phyloP scores from a whole-genome alignment of 2,888 invertebrate genomes.

The Spatulosminthurus flaviceps region DNA sequence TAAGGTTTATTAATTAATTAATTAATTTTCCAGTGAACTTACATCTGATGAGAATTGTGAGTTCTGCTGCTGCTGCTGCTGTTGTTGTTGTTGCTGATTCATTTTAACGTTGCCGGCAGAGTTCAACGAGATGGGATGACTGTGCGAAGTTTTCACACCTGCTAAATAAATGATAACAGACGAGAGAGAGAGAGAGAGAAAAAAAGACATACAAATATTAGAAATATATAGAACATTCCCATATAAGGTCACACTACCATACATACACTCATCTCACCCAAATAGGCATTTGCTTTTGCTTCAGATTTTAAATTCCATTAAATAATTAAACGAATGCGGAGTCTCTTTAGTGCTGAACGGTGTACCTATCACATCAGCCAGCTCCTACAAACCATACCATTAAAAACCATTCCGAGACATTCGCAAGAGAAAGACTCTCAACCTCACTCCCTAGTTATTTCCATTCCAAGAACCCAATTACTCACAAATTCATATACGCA shows the following conservation, averaged over 20 bases:
- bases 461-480: no score
- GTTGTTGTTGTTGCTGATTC: conserved; percentile 43
- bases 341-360: background rate
- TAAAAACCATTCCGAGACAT: no score
- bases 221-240: background rate
- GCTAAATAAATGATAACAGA: conserved; percentile 33
- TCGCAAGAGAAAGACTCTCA: no score
- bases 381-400: no score
- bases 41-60: conserved; percentile 32
- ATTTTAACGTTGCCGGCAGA: conserved; percentile 45
- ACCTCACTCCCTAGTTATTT: no score
- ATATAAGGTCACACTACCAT: background rate
- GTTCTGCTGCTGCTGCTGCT: conserved; percentile 36
- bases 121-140: conserved; percentile 47
- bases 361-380: background rate
- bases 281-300: background rate
- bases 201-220: no score
- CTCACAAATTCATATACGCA: no score
- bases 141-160: conserved; percentile 51
- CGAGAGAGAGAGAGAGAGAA: background rate
- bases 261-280: background rate
- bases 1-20: conserved; percentile 21
- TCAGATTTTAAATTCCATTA: conserved; percentile 7
- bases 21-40: background rate
- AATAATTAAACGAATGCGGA: background rate